Evolutionary conservation across 2,113 vertebrate genomes (phyloP).

Genomic region (Terrapene triunguis): DNA sequence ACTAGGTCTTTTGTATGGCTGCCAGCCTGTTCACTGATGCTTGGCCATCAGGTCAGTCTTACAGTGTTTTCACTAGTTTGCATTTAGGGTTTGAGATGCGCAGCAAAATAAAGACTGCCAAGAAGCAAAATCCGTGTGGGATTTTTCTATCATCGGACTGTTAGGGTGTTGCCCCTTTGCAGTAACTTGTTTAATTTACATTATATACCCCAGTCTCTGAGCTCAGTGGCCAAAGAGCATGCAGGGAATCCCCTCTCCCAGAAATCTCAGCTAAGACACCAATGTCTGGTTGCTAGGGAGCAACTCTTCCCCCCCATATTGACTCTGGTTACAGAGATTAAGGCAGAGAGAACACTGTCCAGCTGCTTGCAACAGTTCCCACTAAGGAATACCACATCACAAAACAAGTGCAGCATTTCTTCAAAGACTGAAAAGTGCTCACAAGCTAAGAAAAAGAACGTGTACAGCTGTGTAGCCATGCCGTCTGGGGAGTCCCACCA

Average conservation of each 20-base stretch:
- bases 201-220: not conserved
- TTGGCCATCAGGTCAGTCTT: not conserved
- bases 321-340: not conserved
- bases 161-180: not conserved
- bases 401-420: not conserved
- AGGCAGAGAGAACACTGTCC: not conserved
- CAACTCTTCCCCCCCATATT: not conserved
- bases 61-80: not conserved
- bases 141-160: not conserved
- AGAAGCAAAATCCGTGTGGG: not conserved
- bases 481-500: not conserved
- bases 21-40: not conserved
- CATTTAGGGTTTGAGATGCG: not conserved
- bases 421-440: not conserved
- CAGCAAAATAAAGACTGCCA: not conserved
- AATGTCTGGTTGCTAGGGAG: not conserved
- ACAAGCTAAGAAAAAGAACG: not conserved
- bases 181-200: not conserved
- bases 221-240: not conserved
- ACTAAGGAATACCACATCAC: not conserved
- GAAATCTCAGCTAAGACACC: not conserved
- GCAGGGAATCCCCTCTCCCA: not conserved
- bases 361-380: not conserved
- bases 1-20: fast-evolving
- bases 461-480: not conserved